phyloP scores from a whole-genome alignment of 2,888 invertebrate species.

The Trachelus iudaicus region DNA sequence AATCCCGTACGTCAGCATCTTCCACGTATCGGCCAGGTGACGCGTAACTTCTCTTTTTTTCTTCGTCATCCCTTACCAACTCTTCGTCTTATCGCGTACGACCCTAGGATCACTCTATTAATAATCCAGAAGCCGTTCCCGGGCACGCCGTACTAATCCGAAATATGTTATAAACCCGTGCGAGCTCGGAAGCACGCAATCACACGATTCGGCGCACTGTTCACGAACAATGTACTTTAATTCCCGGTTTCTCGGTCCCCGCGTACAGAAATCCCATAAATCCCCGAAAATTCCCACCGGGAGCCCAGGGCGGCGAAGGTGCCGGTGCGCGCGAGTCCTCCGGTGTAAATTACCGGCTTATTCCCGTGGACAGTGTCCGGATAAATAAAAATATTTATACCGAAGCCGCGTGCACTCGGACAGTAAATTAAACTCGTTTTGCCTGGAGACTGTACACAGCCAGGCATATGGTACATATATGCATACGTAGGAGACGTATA shows the following conservation, averaged over 20 bases:
- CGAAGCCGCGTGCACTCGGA: conserved; percentile 51
- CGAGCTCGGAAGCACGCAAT: conserved; percentile 25
- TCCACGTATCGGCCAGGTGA: neutral
- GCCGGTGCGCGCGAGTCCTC: conserved; percentile 19
- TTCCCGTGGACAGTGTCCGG: conserved; percentile 46
- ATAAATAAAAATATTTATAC: conserved; percentile 62
- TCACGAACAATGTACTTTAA: conserved; percentile 52
- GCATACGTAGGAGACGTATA: neutral
- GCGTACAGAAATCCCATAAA: conserved; percentile 53
- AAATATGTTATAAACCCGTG: conserved; percentile 40
- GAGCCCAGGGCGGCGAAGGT: conserved; percentile 15
- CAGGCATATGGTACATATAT: neutral
- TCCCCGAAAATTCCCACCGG: conserved; percentile 53
- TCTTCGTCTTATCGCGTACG: neutral
- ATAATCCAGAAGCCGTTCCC: neutral
- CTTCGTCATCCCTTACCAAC: neutral
- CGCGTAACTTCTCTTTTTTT: neutral
- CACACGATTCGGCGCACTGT: conserved; percentile 22
- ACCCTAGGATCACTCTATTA: neutral
- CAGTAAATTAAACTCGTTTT: conserved; percentile 54
- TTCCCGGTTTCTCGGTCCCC: conserved; percentile 44
- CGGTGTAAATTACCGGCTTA: conserved; percentile 60
- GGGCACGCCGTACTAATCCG: conserved; percentile 30
- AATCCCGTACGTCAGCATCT: neutral
- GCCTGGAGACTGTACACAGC: conserved; percentile 16